These are phyloP conservation scores for Eupithecia pulchellata DNA, from an alignment of 2,888 invertebrate species.

Conservation along the genomic window DNA sequence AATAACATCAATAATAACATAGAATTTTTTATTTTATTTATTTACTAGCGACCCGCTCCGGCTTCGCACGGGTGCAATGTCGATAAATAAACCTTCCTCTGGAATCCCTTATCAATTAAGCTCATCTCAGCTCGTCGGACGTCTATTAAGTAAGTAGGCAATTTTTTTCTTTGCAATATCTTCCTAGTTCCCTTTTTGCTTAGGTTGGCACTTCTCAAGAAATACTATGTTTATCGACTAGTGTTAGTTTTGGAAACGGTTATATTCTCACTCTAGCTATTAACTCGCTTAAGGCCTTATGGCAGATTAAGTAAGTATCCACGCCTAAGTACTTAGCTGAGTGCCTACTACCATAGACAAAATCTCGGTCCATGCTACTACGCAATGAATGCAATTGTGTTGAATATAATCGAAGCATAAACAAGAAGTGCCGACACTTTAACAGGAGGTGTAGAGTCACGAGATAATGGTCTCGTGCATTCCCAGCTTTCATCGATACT, in stretches of 20 bases:
- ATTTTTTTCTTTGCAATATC: neutral
- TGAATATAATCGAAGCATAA: neutral
- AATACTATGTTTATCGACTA: neutral
- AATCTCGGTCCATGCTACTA: too few relatives aligned
- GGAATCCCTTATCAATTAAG: too few relatives aligned
- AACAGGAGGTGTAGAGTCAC: neutral
- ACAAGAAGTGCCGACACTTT: neutral
- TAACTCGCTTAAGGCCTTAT: too few relatives aligned
- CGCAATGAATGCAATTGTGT: neutral
- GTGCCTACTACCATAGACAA: too few relatives aligned
- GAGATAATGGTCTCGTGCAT: slow-evolving; percentile 56
- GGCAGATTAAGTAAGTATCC: neutral
- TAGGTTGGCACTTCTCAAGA: neutral
- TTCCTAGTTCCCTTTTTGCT: neutral
- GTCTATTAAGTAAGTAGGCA: neutral
- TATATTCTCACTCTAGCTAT: neutral
- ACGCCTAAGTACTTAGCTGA: neutral
- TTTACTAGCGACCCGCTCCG: too few relatives aligned
- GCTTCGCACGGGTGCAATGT: too few relatives aligned
- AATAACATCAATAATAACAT: too few relatives aligned
- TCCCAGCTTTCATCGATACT: slow-evolving; percentile 52
- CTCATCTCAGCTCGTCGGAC: neutral
- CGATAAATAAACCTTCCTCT: too few relatives aligned
- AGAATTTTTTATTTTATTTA: too few relatives aligned
- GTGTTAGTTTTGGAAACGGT: neutral